Evolutionary conservation across 2,797 vertebrate species (phyloP).

Genomic region (Philypnodon macrostomus): DNA sequence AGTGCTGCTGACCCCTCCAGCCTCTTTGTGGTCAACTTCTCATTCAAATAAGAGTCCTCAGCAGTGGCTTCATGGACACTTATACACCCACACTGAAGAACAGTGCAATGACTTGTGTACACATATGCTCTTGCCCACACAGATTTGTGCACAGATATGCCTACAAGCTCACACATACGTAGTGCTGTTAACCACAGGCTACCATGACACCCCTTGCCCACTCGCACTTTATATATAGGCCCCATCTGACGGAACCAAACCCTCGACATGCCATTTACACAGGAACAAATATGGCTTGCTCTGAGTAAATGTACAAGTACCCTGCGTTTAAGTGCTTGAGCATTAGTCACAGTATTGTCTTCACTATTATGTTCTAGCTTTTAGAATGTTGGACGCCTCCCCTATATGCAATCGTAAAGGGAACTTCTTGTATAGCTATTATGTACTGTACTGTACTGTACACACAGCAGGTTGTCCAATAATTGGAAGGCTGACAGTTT

Average conservation of each 20-base stretch:
- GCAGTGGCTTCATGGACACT: slow-evolving; percentile 26
- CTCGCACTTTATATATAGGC: slow-evolving; percentile 39
- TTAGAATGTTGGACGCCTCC: no score
- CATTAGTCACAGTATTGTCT: neutral
- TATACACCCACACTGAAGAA: slow-evolving; percentile 29
- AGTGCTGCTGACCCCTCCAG: slow-evolving; percentile 29
- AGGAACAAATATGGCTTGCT: slow-evolving; percentile 15
- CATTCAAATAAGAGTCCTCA: no score
- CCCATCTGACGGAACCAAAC: slow-evolving; percentile 15
- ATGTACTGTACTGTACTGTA: no score
- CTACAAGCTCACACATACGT: slow-evolving; percentile 22
- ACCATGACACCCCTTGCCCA: slow-evolving; percentile 38
- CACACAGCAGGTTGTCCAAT: no score
- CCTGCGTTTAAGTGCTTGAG: no score
- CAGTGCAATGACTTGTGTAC: slow-evolving; percentile 10
- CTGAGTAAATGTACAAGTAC: slow-evolving; percentile 19
- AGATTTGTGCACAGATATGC: slow-evolving; percentile 15
- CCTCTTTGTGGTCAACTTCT: no score
- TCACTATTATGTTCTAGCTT: neutral
- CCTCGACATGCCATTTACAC: slow-evolving; percentile 19
- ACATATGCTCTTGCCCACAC: slow-evolving; percentile 31
- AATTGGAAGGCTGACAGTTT: no score
- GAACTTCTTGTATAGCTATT: no score
- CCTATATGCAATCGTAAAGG: no score
- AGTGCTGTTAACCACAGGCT: slow-evolving; percentile 31